phyloP scores from a whole-genome alignment of 1,140 invertebrate genomes.

The Polypedilum pembai region DNA sequence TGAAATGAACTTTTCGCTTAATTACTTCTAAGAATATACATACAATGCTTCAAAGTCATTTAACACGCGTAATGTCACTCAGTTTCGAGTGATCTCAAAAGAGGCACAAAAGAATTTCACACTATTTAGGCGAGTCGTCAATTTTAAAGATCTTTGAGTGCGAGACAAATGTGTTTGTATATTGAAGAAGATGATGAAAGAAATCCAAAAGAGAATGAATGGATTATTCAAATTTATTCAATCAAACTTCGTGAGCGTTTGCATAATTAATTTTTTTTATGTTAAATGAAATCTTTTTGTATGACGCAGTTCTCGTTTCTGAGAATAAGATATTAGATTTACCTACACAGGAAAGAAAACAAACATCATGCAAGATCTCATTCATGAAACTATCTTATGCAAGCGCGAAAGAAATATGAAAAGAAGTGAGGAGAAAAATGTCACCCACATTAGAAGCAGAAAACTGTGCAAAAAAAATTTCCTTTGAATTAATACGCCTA shows the following conservation, averaged over 20 bases:
- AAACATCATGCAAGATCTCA: too few species aligned
- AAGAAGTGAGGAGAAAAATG: neutral
- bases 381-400: too few species aligned
- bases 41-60: neutral
- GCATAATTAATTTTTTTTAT: constrained; percentile 8
- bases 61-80: neutral
- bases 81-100: neutral
- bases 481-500: neutral
- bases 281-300: neutral
- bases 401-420: too few species aligned
- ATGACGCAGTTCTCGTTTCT: neutral
- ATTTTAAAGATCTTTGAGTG: neutral
- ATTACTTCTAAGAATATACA: constrained; percentile 2
- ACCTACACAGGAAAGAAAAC: too few species aligned
- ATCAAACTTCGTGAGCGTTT: constrained; percentile 20
- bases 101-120: neutral
- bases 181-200: neutral
- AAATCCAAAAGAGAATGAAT: neutral
- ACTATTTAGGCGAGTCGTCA: neutral
- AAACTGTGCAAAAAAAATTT: neutral
- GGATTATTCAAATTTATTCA: constrained; percentile 27
- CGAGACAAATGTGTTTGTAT: constrained; percentile 1
- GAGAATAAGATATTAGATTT: too few species aligned
- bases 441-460: neutral
- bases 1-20: constrained; percentile 18